Conservation (phyloP, 2,113 vertebrate genomes). For the Myxocyprinus asiaticus region DNA sequence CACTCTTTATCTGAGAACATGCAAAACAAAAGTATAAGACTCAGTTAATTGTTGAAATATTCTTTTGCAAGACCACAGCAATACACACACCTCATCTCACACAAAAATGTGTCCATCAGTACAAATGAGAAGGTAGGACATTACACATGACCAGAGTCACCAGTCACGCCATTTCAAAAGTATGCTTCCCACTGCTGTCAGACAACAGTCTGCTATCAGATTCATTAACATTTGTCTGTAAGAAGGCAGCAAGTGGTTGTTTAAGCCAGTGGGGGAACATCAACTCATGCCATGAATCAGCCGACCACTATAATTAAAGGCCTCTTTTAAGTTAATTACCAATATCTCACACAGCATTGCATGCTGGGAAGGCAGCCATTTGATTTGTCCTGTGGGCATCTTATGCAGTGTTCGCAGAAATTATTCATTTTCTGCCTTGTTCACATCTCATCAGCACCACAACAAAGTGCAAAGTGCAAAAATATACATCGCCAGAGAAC, state of each 20-base stretch:
- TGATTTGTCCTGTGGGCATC: slow-evolving; percentile 80
- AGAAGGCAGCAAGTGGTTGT: slow-evolving; percentile 72
- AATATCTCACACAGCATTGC: slow-evolving; percentile 80
- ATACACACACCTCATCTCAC: no score
- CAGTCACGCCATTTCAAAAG: slow-evolving; percentile 13
- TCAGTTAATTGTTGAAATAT: no score
- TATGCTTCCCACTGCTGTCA: slow-evolving; percentile 36
- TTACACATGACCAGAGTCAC: not conserved
- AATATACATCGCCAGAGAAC: slow-evolving; percentile 8
- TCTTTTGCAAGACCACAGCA: no score
- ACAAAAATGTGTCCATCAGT: no score
- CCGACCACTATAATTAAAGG: slow-evolving; percentile 73
- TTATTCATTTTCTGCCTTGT: slow-evolving; percentile 55
- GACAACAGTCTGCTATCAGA: slow-evolving; percentile 70
- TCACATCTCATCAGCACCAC: not conserved
- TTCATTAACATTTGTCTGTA: slow-evolving; percentile 76
- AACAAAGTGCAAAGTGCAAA: not conserved
- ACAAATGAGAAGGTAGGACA: slow-evolving; percentile 19
- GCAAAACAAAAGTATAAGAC: slow-evolving; percentile 68
- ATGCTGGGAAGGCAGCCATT: slow-evolving; percentile 82
- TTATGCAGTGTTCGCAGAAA: slow-evolving; percentile 71
- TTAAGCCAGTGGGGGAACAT: slow-evolving; percentile 79
- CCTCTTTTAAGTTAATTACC: slow-evolving; percentile 81
- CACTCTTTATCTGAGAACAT: no score
- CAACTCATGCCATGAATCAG: slow-evolving; percentile 72